Base-by-base conservation (phyloP, 2,888 invertebrate species). In the Drosophila kuntzei region DNA sequence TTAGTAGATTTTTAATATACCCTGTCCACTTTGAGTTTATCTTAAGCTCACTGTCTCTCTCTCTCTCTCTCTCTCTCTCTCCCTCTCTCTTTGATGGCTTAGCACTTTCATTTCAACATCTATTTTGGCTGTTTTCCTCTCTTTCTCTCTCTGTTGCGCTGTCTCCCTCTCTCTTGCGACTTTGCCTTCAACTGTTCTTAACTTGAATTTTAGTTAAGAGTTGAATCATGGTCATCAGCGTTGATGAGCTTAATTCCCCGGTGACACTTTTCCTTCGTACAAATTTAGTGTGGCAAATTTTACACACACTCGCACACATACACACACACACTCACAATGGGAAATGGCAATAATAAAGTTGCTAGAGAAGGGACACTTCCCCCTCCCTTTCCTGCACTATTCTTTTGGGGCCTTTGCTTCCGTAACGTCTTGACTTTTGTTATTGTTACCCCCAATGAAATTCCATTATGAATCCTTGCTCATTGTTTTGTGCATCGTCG, bases 171-270 rank as follows among this genome's bases (percentile, higher is more conserved):
- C 16, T 12, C 18, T 36, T 22, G 25, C 25, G 29, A 16, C 16
- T 57, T 58, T 14, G 36, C 51, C 50, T 74, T 32, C 57, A 32
- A 34, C 20, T 29, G 50, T 46, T 70, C 61, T 67, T 64, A 64
- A 39, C 71, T 79, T 73, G 74, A 73, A 63, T 84, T 76, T 76
- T 83, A 81, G 83, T 81, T 87, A 68, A 68, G 73, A 85, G 75
- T 79, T 87, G 85, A 83, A 81, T 88, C 88, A 80, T 85, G 85
- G 75, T 85, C 87, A 84, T 87, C 88, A 86, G 79, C 73, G 81
- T 73, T 88, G 87, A 89, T 88, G 87, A 86, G 89, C 84, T 83
- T 72, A 80, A 88, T 86, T 88, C 87, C 87, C 87, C 54, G 71
- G 87, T 76, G 87, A 86, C 89, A 89, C 77, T 86, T 89, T 86